Evolutionary conservation across 2,113 vertebrate species (phyloP), one percentile per base, ranked within the genome.

Genomic region (Menura novaehollandiae): DNA sequence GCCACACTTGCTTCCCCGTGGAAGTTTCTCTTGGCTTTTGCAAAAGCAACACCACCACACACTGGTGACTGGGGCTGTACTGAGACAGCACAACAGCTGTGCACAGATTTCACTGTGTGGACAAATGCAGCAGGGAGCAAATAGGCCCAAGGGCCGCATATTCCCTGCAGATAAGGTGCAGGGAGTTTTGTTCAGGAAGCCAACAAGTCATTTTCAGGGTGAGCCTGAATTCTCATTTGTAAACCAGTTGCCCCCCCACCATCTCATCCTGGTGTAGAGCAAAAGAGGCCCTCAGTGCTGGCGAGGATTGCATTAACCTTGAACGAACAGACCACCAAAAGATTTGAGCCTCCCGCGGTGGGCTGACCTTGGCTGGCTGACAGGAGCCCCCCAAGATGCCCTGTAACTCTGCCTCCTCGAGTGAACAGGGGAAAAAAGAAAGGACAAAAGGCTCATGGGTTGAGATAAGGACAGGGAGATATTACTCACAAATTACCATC

Each of bases 271-370:
- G 18, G 19, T 58, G 51, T 15, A 33, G 12, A 58, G 43, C 6
- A 23, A 43, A 66, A 44, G 32, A 66, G 27, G 33, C 32, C 11
- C 8, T 28, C 67, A 23, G 44, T 33, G 52, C 18, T 19, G 15
- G 6, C 27, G 35, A 44, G 15, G 12, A 22, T 66, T 88, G 27
- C 12, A 58, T 51, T 56, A 37, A 27, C 27, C 32, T 51, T 64
- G 37, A 16, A 27, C 37, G 22, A 66, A 16, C 15, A 58, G 15
- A 18, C 12, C 32, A 13, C 27, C 11, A 16, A 58, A 43, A 58
- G 5, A 51, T 64, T 56, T 27, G 24, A 62, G 10, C 8, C 26
- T 8, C 1, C 33, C 0, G 0, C 28, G 27, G 23, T 28, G 13
- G 41, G 23, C 33, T 62, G 47, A 60, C 28, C 28, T 39, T 47